Conservation (phyloP, 2,113 vertebrate genomes). For the Micromys minutus region DNA sequence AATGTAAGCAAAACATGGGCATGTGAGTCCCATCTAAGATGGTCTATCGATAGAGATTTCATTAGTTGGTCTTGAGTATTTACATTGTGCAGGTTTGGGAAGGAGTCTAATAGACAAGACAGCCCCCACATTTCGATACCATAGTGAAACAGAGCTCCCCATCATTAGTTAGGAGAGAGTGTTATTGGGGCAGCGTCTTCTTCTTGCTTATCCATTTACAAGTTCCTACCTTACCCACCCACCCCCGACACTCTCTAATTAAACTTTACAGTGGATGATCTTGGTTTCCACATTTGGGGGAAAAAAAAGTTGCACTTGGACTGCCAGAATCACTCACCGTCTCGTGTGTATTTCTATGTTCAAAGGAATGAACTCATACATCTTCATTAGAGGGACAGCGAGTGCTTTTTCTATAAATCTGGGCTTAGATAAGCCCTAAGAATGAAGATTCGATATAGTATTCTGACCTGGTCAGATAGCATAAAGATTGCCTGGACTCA, state of each 20-base stretch:
- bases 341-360: constrained; percentile 69
- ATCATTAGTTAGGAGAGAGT: constrained; percentile 63
- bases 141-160: constrained; percentile 62
- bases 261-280: neutral
- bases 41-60: constrained; percentile 74
- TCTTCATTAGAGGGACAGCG: constrained; percentile 74
- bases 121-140: constrained; percentile 60
- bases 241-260: constrained; percentile 24
- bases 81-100: constrained; percentile 63
- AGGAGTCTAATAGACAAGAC: constrained; percentile 60
- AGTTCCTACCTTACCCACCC: neutral
- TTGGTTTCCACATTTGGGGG: constrained; percentile 51
- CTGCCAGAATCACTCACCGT: constrained; percentile 66
- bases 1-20: constrained; percentile 78
- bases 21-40: constrained; percentile 76
- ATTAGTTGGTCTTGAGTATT: constrained; percentile 78
- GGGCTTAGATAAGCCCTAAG: constrained; percentile 52
- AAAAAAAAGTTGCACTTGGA: neutral
- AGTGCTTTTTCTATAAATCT: constrained; percentile 70
- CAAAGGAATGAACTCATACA: constrained; percentile 73
- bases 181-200: constrained; percentile 49
- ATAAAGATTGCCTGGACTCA: constrained; percentile 52
- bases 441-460: constrained; percentile 27
- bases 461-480: constrained; percentile 64
- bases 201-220: constrained; percentile 52